Evolutionary conservation across 2,113 vertebrate genomes (phyloP), one percentile per base, ranked within the genome.

Genomic region (Rhodinocichla rosea): DNA sequence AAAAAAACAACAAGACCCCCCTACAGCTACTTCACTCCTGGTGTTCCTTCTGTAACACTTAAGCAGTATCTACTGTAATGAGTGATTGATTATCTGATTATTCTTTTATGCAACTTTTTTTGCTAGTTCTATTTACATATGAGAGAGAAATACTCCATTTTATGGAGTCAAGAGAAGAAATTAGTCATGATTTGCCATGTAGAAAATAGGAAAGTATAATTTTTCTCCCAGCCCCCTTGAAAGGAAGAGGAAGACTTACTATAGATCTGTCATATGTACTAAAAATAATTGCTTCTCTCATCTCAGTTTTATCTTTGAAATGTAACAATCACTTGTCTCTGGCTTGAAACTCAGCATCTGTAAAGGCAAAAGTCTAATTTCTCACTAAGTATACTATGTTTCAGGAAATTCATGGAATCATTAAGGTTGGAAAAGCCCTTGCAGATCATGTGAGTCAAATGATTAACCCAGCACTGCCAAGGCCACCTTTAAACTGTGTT

Each of bases 191-290:
- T 65, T 44, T 73, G 47, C 37, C 45, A 27, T 27, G 8, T 8
- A 74, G 45, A 27, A 67, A 13, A 18, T 1, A 82, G 27, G 39
- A 52, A 69, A 79, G 5, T 7, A 11, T 57, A 50, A 39, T 28
- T 28, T 24, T 19, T 20, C 27, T 15, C 7, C 6, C 1, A 10
- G 7, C 3, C 4, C 10, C 16, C 23, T 7, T 15, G 3, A 62
- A 87, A 73, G 44, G 30, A 45, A 73, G 40, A 95, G 15, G 42
- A 89, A 69, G 45, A 33, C 32, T 60, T 56, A 30, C 9, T 45
- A 57, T 0, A 76, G 13, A 73, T 73, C 47, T 64, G 9, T 71
- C 59, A 50, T 24, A n/a, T 26, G 23, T 13, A 35, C 39, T 77
- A 37, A 90, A 69, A 85, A 70, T 45, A 80, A 63, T 40, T 52